phyloP scores from a whole-genome alignment of 2,888 invertebrate genomes.

The Pterostichus niger region DNA sequence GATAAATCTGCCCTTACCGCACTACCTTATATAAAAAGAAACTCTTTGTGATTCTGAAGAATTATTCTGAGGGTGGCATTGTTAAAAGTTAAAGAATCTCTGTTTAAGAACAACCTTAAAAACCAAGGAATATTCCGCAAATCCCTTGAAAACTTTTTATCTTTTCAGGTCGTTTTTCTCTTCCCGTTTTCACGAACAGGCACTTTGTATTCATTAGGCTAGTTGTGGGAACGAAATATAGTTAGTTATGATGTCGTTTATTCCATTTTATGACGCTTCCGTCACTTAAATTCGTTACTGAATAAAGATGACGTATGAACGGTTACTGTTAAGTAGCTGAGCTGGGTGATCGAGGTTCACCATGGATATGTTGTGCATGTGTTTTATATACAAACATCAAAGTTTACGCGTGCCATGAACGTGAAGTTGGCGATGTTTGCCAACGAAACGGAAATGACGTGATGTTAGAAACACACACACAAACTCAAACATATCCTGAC shows the following conservation, averaged over 20 bases:
- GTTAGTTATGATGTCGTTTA: slow-evolving; percentile 57
- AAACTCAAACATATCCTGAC: not conserved
- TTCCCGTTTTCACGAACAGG: slow-evolving; percentile 23
- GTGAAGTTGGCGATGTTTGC: slow-evolving; percentile 23
- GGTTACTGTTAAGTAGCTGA: slow-evolving; percentile 1
- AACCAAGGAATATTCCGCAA: not conserved
- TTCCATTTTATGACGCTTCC: slow-evolving; percentile 44
- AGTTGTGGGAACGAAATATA: slow-evolving; percentile 55
- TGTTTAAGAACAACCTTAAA: not conserved
- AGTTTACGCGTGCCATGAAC: slow-evolving; percentile 21
- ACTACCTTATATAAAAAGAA: too few relatives aligned
- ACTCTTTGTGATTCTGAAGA: too few relatives aligned
- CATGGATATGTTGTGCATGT: slow-evolving; percentile 8
- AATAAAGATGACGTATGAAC: slow-evolving; percentile 30
- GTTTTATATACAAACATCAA: slow-evolving; percentile 45
- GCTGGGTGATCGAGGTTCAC: not conserved
- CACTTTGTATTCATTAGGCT: slow-evolving; percentile 58
- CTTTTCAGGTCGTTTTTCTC: slow-evolving; percentile 21
- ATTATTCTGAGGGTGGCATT: not conserved
- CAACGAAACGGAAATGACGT: slow-evolving; percentile 22
- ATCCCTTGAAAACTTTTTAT: slow-evolving; percentile 47
- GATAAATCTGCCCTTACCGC: too few relatives aligned
- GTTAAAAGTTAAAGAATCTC: not conserved
- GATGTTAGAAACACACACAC: slow-evolving; percentile 6
- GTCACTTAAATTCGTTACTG: slow-evolving; percentile 50